phyloP scores from a whole-genome alignment of 2,888 invertebrate genomes.

The Melinaea marsaeus region DNA sequence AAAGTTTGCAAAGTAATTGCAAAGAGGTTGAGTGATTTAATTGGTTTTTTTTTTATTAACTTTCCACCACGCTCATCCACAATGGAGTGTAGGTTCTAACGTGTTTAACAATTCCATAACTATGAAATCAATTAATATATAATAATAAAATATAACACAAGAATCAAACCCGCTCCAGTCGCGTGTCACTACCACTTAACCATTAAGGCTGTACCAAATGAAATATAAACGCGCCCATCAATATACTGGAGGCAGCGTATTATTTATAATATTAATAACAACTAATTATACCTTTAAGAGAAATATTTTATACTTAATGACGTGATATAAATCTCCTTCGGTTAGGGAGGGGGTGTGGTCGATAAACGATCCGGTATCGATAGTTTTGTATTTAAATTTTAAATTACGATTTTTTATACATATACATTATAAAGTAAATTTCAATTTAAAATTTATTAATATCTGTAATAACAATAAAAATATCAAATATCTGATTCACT shows the following conservation, averaged over 20 bases:
- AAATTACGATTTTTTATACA: too few relatives aligned
- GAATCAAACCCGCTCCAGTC: conserved; percentile 25
- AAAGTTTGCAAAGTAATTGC: too few relatives aligned
- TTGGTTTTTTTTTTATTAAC: too few relatives aligned
- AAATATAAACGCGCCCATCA: conserved; percentile 48
- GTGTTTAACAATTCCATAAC: too few relatives aligned
- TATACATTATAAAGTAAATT: too few relatives aligned
- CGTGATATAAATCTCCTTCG: conserved; percentile 73
- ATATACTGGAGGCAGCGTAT: conserved; percentile 51
- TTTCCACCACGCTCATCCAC: too few relatives aligned
- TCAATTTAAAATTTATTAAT: too few relatives aligned
- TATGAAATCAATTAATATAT: too few relatives aligned
- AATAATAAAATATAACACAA: not conserved
- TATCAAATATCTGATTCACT: too few relatives aligned
- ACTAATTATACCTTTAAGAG: conserved; percentile 76
- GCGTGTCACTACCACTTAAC: conserved; percentile 29
- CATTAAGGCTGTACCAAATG: conserved; percentile 40
- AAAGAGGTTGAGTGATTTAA: too few relatives aligned
- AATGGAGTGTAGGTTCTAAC: too few relatives aligned
- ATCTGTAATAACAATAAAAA: too few relatives aligned
- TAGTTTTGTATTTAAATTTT: conserved; percentile 12
- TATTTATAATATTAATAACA: conserved; percentile 77
- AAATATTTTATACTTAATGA: conserved; percentile 78
- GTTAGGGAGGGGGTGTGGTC: conserved; percentile 48
- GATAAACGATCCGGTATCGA: conserved; percentile 37